Base-by-base conservation (phyloP, 2,797 vertebrate genomes). In the Paratrypauchen microcephalus region DNA sequence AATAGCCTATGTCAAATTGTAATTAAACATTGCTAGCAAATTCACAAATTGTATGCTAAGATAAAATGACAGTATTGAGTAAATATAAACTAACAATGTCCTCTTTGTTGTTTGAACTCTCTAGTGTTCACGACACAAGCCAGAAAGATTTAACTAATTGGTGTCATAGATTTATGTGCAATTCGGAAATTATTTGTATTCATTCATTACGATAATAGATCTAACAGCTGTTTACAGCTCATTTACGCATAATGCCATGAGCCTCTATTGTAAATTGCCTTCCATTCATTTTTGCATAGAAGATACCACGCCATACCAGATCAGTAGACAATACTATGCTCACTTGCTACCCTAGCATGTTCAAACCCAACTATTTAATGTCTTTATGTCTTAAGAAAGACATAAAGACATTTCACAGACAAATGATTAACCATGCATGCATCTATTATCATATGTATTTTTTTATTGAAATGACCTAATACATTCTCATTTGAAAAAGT, bases 201-300 rank as follows among this genome's bases (percentile, higher is more conserved):
- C 59, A 41, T 23, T 39, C 32, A 21, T 61, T 21, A 61, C 5
- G 3, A 19, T 59, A 32, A 21, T 21, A 61, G n/a, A 39, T 41
- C 57, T 41, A 36, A 41, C 19, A 61, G 32, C n/a, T 61, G 59
- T 61, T 61, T 41, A n/a, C 32, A 32, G n/a, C 30, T 60, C 28
- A 36, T n/a, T 13, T 41, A 23, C 32, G 21, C n/a, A 41, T 45
- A 36, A 15, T 61, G 32, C 9, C 59, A 61, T 11, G 5, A 19
- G 57, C 18, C 28, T 59, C 26, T 30, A 16, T 24, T 7, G 56
- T 15, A 28, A 57, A 57, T 57, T 55, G 12, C 21, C 21, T 12
- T 55, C 52, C 23, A 21, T 55, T 55, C 8, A 55, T 23, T 23
- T 23, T 23, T 23, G 0, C 21, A 55, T 55, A 0, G 11, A 55